Conservation (phyloP, 2,888 invertebrate species). For the Meghimatium bilineatum region DNA sequence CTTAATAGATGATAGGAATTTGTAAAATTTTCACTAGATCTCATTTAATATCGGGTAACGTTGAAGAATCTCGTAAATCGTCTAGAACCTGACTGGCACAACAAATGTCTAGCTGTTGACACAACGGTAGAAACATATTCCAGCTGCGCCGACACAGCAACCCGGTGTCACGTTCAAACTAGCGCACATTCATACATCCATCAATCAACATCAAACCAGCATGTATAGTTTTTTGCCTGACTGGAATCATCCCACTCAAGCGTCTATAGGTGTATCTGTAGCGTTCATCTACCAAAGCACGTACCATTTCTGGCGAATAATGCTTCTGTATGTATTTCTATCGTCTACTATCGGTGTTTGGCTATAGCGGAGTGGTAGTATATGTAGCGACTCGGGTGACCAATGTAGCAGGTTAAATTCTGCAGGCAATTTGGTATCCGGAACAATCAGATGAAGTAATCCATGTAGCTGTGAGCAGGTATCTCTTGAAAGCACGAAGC, state of each 20-base stretch:
- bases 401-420: no score
- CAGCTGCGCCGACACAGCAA: neutral
- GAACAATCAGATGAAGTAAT: no score
- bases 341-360: no score
- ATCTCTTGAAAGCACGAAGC: no score
- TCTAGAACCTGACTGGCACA: constrained; percentile 22
- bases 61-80: neutral
- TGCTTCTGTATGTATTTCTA: no score
- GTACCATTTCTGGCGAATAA: no score
- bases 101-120: constrained; percentile 11
- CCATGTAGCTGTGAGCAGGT: no score
- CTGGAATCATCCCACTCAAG: neutral
- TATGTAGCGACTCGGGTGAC: no score
- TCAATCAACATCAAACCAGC: neutral
- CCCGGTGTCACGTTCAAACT: neutral
- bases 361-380: no score
- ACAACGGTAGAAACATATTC: constrained; percentile 14
- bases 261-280: no score
- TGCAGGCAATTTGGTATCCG: no score
- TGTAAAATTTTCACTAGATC: constrained; percentile 1
- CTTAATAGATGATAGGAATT: neutral
- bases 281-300: no score
- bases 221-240: neutral
- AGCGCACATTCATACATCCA: constrained; percentile 1
- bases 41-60: constrained; percentile 26